These are phyloP conservation scores for Sarotherodon lohbergeri DNA, from an alignment of 2,113 vertebrate species.

Conservation along the genomic window DNA sequence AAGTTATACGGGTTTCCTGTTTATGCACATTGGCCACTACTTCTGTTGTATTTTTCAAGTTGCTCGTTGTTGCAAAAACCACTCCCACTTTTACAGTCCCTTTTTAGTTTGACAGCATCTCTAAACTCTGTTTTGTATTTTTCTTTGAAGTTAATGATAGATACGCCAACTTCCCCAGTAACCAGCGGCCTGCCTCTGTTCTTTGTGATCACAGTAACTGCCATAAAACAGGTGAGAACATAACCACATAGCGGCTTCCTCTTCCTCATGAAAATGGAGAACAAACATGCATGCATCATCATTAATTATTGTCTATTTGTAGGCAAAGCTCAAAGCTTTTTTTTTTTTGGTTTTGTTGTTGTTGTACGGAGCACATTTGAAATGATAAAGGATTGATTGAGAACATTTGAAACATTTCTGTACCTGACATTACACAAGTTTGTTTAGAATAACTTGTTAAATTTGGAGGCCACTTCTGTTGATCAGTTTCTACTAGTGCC, in stretches of 20 bases:
- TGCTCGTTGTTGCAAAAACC: not conserved
- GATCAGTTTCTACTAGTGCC: not conserved
- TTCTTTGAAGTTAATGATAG: slow-evolving; percentile 89
- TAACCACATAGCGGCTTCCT: not conserved
- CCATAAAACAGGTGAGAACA: slow-evolving; percentile 94
- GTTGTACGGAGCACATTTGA: not conserved
- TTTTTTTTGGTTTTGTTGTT: not conserved
- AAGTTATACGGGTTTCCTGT: slow-evolving; percentile 36
- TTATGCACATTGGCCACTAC: slow-evolving; percentile 6
- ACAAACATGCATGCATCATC: not conserved
- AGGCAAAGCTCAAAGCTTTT: not conserved
- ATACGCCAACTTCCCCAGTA: slow-evolving; percentile 96
- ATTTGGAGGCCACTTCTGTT: not conserved
- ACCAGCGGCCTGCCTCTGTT: slow-evolving; percentile 98
- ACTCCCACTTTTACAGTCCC: not conserved
- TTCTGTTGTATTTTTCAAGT: not conserved
- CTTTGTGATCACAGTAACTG: slow-evolving; percentile 98
- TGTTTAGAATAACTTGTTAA: not conserved
- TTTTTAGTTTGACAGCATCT: not conserved
- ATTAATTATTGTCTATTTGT: not conserved
- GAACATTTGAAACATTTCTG: not conserved
- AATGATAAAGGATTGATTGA: not conserved
- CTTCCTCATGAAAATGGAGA: slow-evolving; percentile 4
- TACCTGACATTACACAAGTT: not conserved
- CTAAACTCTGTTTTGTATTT: not conserved